A percentile compares a stretch with the other conserved stretches of the same genome.
Evolutionary conservation across 64 coral and sea anemone genomes (phyloP).

Genomic region (Pocillopora damicornis): DNA sequence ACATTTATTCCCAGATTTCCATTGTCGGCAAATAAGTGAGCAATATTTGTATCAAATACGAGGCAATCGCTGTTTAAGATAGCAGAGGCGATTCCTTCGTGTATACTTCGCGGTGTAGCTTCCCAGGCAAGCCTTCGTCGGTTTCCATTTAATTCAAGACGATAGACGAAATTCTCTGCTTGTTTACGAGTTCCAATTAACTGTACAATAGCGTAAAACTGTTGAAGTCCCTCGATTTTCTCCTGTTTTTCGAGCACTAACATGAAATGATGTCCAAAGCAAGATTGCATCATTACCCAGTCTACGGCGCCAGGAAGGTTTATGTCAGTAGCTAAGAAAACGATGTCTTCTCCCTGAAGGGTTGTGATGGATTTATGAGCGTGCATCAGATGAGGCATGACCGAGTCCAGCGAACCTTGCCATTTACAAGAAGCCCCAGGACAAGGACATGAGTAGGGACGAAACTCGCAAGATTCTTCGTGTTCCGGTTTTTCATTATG

Average conservation of each 20-base stretch:
- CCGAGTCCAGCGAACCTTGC: constrained; percentile 96
- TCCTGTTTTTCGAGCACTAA: constrained; percentile 98
- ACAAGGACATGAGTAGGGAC: constrained; percentile 96
- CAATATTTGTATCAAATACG: constrained; percentile 99
- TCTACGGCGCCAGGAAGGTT: constrained; percentile 96
- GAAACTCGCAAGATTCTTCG: constrained; percentile 97
- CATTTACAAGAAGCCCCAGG: constrained; percentile 99
- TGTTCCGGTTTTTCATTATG: constrained; percentile 96
- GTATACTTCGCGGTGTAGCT: constrained; percentile 96
- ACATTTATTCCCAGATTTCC: constrained; percentile 99
- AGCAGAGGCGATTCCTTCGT: constrained; percentile 96
- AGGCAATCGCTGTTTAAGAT: constrained; percentile 97
- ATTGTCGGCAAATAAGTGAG: constrained; percentile 99
- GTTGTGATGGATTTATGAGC: constrained; percentile 99
- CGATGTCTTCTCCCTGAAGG: constrained; percentile 98
- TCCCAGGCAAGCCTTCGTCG: constrained; percentile 91
- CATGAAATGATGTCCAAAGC: constrained; percentile 99
- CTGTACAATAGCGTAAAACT: constrained; percentile 98
- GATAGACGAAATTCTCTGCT: constrained; percentile 96
- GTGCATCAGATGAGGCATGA: constrained; percentile 99
- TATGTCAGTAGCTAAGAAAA: constrained; percentile 98
- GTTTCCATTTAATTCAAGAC: constrained; percentile 94
- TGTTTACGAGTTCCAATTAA: constrained; percentile 99
- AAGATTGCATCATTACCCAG: constrained; percentile 99
- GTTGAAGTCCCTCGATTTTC: constrained; percentile 95